These are phyloP conservation scores for Saccostrea glomerata DNA, from an alignment of 1,140 invertebrate genomes.

Conservation along the genomic window DNA sequence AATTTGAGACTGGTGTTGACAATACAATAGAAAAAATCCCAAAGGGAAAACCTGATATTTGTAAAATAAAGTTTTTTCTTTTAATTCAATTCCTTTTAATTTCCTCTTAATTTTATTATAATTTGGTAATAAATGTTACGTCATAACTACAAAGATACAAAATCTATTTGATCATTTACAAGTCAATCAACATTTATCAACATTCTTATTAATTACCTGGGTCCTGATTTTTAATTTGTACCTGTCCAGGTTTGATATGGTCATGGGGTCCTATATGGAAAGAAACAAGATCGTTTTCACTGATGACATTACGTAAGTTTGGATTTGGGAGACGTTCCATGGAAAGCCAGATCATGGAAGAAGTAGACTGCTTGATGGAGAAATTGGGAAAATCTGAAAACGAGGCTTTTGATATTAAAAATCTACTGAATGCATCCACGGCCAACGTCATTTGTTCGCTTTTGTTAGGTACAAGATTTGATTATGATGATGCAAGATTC, in stretches of 20 bases:
- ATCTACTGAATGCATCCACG: constrained; percentile 81
- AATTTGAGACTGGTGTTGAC: too few relatives aligned
- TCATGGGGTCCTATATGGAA: constrained; percentile 90
- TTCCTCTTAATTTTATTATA: too few relatives aligned
- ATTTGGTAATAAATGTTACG: too few relatives aligned
- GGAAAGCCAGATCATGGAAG: constrained; percentile 84
- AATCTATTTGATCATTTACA: too few relatives aligned
- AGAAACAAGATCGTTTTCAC: constrained; percentile 88
- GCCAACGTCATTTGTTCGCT: constrained; percentile 95
- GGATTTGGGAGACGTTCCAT: constrained; percentile 87
- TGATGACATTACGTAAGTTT: constrained; percentile 86
- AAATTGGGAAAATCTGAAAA: constrained; percentile 42
- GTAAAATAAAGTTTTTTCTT: too few relatives aligned
- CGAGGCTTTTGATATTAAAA: constrained; percentile 21
- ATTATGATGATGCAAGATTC: constrained; percentile 77
- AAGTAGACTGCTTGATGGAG: constrained; percentile 65
- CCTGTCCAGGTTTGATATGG: constrained; percentile 55
- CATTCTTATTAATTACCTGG: too few relatives aligned
- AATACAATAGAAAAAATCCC: too few relatives aligned
- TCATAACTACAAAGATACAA: too few relatives aligned
- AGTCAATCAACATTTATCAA: too few relatives aligned
- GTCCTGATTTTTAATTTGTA: background rate
- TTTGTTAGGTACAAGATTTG: constrained; percentile 92
- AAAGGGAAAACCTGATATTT: too few relatives aligned
- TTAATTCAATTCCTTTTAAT: too few relatives aligned